These are phyloP conservation scores for Bombus huntii DNA, from an alignment of 1,140 invertebrate genomes.

Conservation along the genomic window DNA sequence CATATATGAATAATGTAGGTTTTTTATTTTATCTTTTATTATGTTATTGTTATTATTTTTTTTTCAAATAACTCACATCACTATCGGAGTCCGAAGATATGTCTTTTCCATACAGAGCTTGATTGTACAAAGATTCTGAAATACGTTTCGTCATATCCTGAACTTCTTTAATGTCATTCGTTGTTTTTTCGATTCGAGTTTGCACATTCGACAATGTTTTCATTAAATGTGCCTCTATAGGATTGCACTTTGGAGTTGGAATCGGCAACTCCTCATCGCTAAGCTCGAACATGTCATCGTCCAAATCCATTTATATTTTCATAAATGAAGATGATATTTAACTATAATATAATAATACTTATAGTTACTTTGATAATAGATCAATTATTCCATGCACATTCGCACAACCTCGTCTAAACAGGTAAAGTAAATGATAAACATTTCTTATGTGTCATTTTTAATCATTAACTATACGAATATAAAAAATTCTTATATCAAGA, in stretches of 20 bases:
- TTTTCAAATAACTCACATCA: constrained; percentile 61
- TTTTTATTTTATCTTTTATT: background rate
- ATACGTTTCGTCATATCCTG: constrained; percentile 47
- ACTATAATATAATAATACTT: background rate
- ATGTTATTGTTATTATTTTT: background rate
- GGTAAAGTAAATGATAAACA: background rate
- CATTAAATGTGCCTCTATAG: constrained; percentile 71
- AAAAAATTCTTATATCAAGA: background rate
- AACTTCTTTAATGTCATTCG: constrained; percentile 61
- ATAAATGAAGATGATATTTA: background rate
- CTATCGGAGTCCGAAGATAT: constrained; percentile 65
- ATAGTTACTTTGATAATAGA: background rate
- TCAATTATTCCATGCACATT: background rate
- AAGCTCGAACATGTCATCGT: constrained; percentile 63
- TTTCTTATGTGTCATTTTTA: background rate
- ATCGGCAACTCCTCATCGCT: constrained; percentile 60
- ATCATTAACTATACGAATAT: background rate
- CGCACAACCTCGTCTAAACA: too few species aligned
- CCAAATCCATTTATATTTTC: constrained; percentile 54
- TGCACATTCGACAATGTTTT: constrained; percentile 63
- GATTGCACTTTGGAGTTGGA: constrained; percentile 59
- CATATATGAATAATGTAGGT: background rate
- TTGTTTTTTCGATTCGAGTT: constrained; percentile 62
- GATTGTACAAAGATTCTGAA: constrained; percentile 62
- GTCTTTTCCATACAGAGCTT: constrained; percentile 53